Conservation (phyloP, 2,113 vertebrate species). For the Chlorocebus sabaeus region DNA sequence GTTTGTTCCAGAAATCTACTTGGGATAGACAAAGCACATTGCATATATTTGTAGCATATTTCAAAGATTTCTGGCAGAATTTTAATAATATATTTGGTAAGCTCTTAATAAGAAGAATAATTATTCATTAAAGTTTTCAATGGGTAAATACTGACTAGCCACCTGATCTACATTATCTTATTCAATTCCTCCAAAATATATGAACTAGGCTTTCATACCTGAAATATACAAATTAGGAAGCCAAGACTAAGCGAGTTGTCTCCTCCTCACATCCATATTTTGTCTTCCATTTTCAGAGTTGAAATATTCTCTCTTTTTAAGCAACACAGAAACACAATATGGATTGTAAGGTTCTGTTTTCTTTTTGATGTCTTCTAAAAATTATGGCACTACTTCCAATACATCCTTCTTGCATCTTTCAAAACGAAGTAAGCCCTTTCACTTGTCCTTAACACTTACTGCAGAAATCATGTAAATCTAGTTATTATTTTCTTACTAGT, state of each 20-base stretch:
- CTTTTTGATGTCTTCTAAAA: conserved; percentile 13
- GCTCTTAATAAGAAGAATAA: neutral
- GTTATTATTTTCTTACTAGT: conserved; percentile 23
- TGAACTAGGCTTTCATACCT: neutral
- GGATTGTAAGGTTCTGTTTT: neutral
- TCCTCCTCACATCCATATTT: neutral
- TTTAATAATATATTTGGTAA: neutral
- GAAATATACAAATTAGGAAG: conserved; percentile 33
- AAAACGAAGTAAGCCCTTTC: neutral
- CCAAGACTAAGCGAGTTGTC: neutral
- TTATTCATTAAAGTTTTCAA: neutral
- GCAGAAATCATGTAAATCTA: neutral
- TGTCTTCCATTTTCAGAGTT: neutral
- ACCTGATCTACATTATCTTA: neutral
- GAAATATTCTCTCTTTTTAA: neutral
- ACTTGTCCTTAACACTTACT: neutral
- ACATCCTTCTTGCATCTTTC: neutral
- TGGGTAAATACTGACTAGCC: neutral
- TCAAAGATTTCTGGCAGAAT: neutral
- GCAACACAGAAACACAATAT: neutral
- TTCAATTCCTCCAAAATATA: neutral
- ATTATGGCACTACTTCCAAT: neutral
- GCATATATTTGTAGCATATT: neutral
- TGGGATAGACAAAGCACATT: neutral
- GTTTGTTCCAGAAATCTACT: neutral